A percentile compares a stretch with the other conserved stretches of the same genome.
Conservation (phyloP, 2,113 vertebrate genomes). For the Podarcis raffonei region DNA sequence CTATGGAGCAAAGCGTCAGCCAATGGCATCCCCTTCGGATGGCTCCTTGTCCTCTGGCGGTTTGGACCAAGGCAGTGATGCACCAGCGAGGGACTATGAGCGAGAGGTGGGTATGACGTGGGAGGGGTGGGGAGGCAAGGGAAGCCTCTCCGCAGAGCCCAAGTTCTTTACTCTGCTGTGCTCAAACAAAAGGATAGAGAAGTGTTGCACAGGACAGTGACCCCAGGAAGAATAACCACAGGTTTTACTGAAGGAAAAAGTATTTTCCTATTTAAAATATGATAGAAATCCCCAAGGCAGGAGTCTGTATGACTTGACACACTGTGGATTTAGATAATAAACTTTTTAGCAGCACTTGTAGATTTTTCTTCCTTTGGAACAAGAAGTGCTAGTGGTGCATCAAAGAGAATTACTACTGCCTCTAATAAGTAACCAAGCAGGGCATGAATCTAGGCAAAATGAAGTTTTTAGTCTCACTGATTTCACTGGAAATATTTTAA, state of each 20-base stretch:
- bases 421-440: not conserved
- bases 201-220: not conserved
- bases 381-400: not conserved
- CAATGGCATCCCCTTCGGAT: slow-evolving; percentile 93
- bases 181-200: not conserved
- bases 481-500: not conserved
- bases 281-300: not conserved
- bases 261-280: not conserved
- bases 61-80: slow-evolving; percentile 88
- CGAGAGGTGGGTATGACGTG: slow-evolving; percentile 84
- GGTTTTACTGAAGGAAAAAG: not conserved
- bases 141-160: not conserved
- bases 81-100: slow-evolving; percentile 90
- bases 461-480: not conserved
- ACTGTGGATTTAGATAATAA: not conserved
- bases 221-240: not conserved
- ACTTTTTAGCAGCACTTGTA: not conserved
- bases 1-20: slow-evolving; percentile 88
- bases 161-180: not conserved
- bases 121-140: not conserved
- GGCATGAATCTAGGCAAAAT: not conserved
- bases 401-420: not conserved
- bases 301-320: not conserved
- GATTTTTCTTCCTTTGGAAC: not conserved
- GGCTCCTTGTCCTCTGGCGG: slow-evolving; percentile 96